A percentile compares a stretch with the other conserved stretches of the same genome.
These are phyloP conservation scores for Euproctis similis DNA, from an alignment of 2,888 invertebrate genomes.

Conservation along the genomic window DNA sequence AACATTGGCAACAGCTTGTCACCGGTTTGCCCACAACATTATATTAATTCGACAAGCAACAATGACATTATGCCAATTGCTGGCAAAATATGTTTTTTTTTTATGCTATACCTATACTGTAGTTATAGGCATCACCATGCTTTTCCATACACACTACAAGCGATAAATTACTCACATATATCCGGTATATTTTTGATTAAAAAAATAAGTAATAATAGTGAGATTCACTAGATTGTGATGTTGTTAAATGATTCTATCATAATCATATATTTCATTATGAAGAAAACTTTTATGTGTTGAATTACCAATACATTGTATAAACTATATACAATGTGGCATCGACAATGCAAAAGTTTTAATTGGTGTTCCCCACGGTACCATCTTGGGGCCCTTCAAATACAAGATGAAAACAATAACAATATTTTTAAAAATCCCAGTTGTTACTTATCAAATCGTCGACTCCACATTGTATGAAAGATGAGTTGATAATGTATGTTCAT, in stretches of 20 bases:
- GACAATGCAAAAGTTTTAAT: too few relatives aligned
- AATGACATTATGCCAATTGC: slow-evolving; percentile 46
- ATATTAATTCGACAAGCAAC: slow-evolving; percentile 54
- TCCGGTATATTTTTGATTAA: slow-evolving; percentile 55
- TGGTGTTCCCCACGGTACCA: too few relatives aligned
- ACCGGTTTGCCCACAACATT: slow-evolving; percentile 43
- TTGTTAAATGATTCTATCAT: slow-evolving; percentile 10
- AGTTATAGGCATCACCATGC: slow-evolving; percentile 60
- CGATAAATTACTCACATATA: slow-evolving; percentile 64
- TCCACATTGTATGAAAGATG: too few relatives aligned
- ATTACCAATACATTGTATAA: too few relatives aligned
- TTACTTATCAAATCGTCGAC: too few relatives aligned
- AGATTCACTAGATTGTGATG: slow-evolving; percentile 20
- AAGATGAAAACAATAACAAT: too few relatives aligned
- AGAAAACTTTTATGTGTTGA: background rate
- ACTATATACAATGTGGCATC: too few relatives aligned
- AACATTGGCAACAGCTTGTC: slow-evolving; percentile 42
- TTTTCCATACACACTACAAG: slow-evolving; percentile 67
- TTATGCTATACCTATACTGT: slow-evolving; percentile 44
- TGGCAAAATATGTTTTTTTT: too few relatives aligned
- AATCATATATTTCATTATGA: slow-evolving; percentile 8
- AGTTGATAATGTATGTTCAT: too few relatives aligned
- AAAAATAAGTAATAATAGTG: slow-evolving; percentile 20
- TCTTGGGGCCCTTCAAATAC: too few relatives aligned
- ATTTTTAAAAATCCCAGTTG: too few relatives aligned